These are phyloP conservation scores for Drosophila tani DNA, from an alignment of 1,140 invertebrate genomes.

Conservation along the genomic window DNA sequence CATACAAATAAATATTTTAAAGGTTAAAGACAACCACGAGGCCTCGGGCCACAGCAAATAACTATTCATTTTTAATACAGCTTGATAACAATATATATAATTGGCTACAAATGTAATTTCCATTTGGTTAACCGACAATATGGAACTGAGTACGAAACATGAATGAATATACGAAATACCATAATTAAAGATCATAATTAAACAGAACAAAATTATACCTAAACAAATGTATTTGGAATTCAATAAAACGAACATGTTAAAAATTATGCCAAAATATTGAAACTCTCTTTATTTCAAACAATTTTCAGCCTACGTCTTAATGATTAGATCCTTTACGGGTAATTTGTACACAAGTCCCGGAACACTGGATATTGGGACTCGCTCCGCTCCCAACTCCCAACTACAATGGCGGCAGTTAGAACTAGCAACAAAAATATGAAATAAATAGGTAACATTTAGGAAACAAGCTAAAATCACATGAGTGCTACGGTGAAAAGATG, in stretches of 20 bases:
- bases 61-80: conserved; percentile 28
- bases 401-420: conserved; percentile 70
- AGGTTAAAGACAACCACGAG: conserved; percentile 2
- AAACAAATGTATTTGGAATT: conserved; percentile 77
- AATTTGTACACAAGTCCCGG: conserved; percentile 71
- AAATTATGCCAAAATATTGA: conserved; percentile 57
- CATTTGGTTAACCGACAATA: conserved; percentile 23
- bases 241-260: conserved; percentile 79
- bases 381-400: conserved; percentile 9
- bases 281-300: conserved; percentile 46
- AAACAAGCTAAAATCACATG: conserved; percentile 79
- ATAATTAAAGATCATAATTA: conserved; percentile 36
- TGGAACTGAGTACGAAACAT: conserved; percentile 20
- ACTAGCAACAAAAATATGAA: conserved; percentile 60
- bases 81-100: conserved; percentile 14
- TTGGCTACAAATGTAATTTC: conserved; percentile 12
- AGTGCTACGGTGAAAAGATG: conserved; percentile 61
- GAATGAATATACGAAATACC: conserved; percentile 46
- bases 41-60: conserved; percentile 17
- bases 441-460: conserved; percentile 70
- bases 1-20: conserved; percentile 17
- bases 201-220: conserved; percentile 61
- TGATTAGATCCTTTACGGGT: conserved; percentile 59
- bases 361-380: conserved; percentile 2
- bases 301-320: conserved; percentile 64